A percentile compares a stretch with the other conserved stretches of the same genome.
These are phyloP conservation scores for Whitmania pigra DNA, from an alignment of 1,140 invertebrate genomes.

Conservation along the genomic window DNA sequence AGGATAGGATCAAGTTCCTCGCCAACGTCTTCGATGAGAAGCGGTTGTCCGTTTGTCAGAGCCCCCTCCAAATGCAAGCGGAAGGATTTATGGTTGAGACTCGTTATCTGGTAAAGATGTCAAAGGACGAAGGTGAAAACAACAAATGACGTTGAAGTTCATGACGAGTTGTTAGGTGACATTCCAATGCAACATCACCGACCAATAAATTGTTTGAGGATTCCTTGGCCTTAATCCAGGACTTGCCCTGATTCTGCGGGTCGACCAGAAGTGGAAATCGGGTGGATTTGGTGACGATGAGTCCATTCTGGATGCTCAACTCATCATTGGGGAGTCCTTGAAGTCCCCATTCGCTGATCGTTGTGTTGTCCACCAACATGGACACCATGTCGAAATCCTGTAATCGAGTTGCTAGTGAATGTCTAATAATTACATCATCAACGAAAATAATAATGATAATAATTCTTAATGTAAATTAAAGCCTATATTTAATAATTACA, in stretches of 20 bases:
- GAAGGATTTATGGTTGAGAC: slow-evolving; percentile 91
- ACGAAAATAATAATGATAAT: not conserved
- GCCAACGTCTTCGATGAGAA: slow-evolving; percentile 86
- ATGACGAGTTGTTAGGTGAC: not conserved
- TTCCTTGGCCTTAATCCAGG: slow-evolving; percentile 94
- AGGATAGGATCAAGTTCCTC: slow-evolving; percentile 88
- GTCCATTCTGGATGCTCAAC: slow-evolving; percentile 84
- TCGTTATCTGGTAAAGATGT: slow-evolving; percentile 55
- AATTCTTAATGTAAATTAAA: too few relatives aligned
- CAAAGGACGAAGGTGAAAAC: not conserved
- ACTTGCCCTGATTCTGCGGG: slow-evolving; percentile 90
- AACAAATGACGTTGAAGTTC: not conserved
- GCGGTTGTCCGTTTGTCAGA: slow-evolving; percentile 74
- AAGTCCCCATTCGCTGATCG: slow-evolving; percentile 73
- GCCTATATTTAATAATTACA: not conserved
- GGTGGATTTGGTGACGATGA: slow-evolving; percentile 86
- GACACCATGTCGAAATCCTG: slow-evolving; percentile 16
- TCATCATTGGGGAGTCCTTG: slow-evolving; percentile 92
- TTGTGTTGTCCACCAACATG: slow-evolving; percentile 20
- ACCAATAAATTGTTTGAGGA: slow-evolving; percentile 73
- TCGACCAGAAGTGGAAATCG: slow-evolving; percentile 79
- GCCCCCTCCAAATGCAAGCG: slow-evolving; percentile 84
- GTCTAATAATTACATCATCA: not conserved
- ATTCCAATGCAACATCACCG: slow-evolving; percentile 4
- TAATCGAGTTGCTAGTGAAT: not conserved